Evolutionary conservation across 2,113 vertebrate species (phyloP).

Genomic region (Notothenia coriiceps): DNA sequence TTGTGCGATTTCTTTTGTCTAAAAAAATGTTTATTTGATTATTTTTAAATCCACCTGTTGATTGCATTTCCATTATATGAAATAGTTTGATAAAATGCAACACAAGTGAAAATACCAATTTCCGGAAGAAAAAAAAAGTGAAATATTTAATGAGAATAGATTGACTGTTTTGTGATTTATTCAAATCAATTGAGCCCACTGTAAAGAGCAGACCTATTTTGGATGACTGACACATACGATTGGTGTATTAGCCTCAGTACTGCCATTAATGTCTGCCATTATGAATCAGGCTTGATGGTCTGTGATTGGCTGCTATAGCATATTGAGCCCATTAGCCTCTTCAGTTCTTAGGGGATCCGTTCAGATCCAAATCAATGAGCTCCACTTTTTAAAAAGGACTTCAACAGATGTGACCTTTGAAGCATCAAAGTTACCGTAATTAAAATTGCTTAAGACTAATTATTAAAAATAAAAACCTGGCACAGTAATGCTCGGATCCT

Average conservation of each 20-base stretch:
- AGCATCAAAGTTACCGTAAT: constrained; percentile 37
- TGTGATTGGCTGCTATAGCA: constrained; percentile 57
- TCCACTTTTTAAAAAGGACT: constrained; percentile 23
- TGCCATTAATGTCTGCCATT: constrained; percentile 56
- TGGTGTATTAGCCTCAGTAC: constrained; percentile 65
- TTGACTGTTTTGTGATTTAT: not conserved
- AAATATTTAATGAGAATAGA: not conserved
- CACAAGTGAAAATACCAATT: too few species aligned
- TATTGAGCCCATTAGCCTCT: constrained; percentile 38
- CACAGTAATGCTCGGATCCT: constrained; percentile 7
- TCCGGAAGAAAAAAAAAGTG: too few species aligned
- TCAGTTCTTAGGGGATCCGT: constrained; percentile 31
- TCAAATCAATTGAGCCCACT: constrained; percentile 41
- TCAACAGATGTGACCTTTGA: constrained; percentile 35
- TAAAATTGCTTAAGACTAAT: constrained; percentile 18
- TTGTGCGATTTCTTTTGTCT: too few species aligned
- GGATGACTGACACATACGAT: constrained; percentile 63
- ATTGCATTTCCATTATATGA: too few species aligned
- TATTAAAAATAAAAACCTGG: constrained; percentile 3
- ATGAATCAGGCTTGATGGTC: constrained; percentile 56
- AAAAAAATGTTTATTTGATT: not conserved
- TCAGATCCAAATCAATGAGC: constrained; percentile 53
- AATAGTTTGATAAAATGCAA: too few species aligned
- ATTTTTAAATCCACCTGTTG: not conserved
- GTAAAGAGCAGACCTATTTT: constrained; percentile 36